A percentile compares a stretch with the other conserved stretches of the same genome.
These are phyloP conservation scores for Ridgeia piscesae DNA, from an alignment of 1,140 invertebrate species.

Conservation along the genomic window DNA sequence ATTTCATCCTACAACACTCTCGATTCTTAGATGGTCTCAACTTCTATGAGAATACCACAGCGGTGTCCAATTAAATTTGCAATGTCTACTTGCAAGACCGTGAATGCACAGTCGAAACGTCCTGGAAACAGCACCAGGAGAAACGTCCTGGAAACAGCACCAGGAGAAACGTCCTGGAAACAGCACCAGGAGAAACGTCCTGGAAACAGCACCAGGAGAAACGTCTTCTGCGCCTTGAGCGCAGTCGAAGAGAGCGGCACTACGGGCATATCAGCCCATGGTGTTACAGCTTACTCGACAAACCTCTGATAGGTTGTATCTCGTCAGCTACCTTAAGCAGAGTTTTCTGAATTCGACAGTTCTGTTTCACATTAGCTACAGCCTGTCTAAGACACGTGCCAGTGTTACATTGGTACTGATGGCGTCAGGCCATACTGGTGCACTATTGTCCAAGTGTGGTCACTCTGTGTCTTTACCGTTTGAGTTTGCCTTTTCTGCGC, in stretches of 20 bases:
- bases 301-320: background rate
- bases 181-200: no score
- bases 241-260: background rate
- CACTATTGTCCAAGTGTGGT: background rate
- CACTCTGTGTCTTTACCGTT: background rate
- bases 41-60: no score
- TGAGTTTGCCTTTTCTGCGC: background rate
- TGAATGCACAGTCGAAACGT: no score
- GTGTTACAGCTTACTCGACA: background rate
- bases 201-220: no score
- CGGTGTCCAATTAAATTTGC: no score
- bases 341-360: background rate
- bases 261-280: background rate
- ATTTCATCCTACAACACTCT: no score
- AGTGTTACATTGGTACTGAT: background rate
- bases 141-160: no score
- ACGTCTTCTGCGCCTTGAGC: no score
- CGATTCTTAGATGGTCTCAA: no score
- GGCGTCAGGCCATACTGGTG: background rate
- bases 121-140: no score
- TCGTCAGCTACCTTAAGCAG: background rate
- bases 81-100: no score
- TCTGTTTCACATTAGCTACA: background rate
- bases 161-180: no score
- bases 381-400: background rate